These are phyloP conservation scores for Polypterus bichir DNA, from an alignment of 2,113 vertebrate genomes.

Conservation along the genomic window DNA sequence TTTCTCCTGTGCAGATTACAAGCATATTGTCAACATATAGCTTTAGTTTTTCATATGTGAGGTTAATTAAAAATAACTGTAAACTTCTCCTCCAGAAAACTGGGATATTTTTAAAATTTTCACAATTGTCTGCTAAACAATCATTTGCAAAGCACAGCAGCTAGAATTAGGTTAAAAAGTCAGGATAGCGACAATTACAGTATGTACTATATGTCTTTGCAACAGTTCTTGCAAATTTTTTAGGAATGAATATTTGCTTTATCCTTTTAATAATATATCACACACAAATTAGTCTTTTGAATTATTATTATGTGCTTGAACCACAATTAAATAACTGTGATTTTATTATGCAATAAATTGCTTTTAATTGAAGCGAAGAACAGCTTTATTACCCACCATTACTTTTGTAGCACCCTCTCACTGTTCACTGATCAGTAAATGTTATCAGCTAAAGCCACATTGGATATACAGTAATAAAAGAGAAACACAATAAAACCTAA, in stretches of 20 bases:
- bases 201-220: too few relatives aligned
- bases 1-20: too few relatives aligned
- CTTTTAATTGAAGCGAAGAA: constrained; percentile 44
- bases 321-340: constrained; percentile 25
- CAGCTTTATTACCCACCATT: constrained; percentile 42
- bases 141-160: too few relatives aligned
- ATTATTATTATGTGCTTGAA: constrained; percentile 34
- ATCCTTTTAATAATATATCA: constrained; percentile 30
- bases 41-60: too few relatives aligned
- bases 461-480: constrained; percentile 24
- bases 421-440: constrained; percentile 37
- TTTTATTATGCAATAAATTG: constrained; percentile 49
- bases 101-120: too few relatives aligned
- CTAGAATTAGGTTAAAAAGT: too few relatives aligned
- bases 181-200: too few relatives aligned
- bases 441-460: constrained; percentile 35
- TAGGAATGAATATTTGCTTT: constrained; percentile 2
- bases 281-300: constrained; percentile 35
- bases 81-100: too few relatives aligned
- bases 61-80: too few relatives aligned
- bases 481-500: too few relatives aligned
- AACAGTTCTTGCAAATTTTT: neutral
- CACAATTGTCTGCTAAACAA: too few relatives aligned
- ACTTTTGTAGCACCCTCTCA: constrained; percentile 38
- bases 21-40: too few relatives aligned